These are phyloP conservation scores for Unio pictorum DNA, from an alignment of 2,888 invertebrate species.

Conservation along the genomic window DNA sequence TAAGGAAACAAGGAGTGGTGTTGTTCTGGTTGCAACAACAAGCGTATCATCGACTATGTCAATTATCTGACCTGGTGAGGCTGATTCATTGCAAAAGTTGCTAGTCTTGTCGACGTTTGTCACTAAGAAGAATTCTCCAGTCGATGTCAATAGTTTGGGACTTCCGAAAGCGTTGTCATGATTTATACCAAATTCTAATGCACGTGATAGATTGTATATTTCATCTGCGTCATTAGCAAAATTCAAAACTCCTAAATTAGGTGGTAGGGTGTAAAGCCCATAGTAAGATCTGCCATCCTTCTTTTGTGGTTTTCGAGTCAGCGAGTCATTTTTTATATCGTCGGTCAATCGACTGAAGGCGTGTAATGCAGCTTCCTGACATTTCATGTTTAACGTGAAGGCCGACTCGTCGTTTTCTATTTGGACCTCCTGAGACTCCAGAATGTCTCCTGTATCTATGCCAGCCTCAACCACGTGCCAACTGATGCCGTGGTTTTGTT, in stretches of 20 bases:
- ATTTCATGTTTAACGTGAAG: slow-evolving; percentile 46
- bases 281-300: slow-evolving; percentile 35
- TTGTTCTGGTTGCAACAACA: slow-evolving; percentile 28
- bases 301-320: slow-evolving; percentile 22
- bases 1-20: slow-evolving; percentile 31
- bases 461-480: slow-evolving; percentile 48
- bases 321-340: slow-evolving; percentile 17
- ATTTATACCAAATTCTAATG: slow-evolving; percentile 40
- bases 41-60: slow-evolving; percentile 39
- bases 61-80: slow-evolving; percentile 31
- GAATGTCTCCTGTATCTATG: slow-evolving; percentile 52
- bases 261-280: slow-evolving; percentile 40
- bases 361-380: slow-evolving; percentile 38
- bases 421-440: slow-evolving; percentile 31
- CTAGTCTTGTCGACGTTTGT: slow-evolving; percentile 31
- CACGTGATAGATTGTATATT: slow-evolving; percentile 39
- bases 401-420: slow-evolving; percentile 42
- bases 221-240: slow-evolving; percentile 18
- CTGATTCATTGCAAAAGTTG: background rate
- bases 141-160: slow-evolving; percentile 39
- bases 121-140: slow-evolving; percentile 38
- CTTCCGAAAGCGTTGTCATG: slow-evolving; percentile 48
- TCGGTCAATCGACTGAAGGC: slow-evolving; percentile 29
- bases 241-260: slow-evolving; percentile 43
- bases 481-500: slow-evolving; percentile 41